Evolutionary conservation across 2,888 invertebrate species (phyloP), one percentile per base, ranked within the genome.

Genomic region (Acholoe squamosa): DNA sequence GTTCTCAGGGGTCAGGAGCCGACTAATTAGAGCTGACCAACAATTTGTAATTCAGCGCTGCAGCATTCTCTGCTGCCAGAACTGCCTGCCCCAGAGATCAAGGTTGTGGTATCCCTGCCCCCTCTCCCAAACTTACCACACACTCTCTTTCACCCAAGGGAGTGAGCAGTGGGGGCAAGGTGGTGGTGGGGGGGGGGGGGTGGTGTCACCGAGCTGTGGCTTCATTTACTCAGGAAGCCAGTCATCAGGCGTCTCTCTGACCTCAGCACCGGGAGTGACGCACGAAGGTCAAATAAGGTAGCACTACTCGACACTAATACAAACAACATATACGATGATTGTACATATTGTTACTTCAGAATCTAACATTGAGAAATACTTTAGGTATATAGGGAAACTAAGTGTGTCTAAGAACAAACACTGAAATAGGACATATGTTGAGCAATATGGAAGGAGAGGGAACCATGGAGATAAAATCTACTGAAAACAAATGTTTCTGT

Each of bases 31-130:
- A 19, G 28, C 86, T 31, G 56, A 54, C 54, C 28, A 56, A 54
- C 52, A 86, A 86, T 86, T 86, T 86, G 86, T 86, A 86, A 86
- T 86, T 86, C 86, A 52, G 56, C 7, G 1, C 86, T 86, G 86
- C 19, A 25, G 43, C 43, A 43, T 43, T 43, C 43, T 43, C 43
- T 43, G 43, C 43, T 61, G 22, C 1, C 61, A 61, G 61, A n/a
- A 19, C 61, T n/a, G n/a, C 22, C 61, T 61, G 61, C 19, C 61
- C 28, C 25, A 28, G 25, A 28, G 71, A 71, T 71, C 71, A 28
- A 71, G 71, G 71, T 16, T 14, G 71, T 61, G 34, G 22, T n/a
- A 14, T 33, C 80, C 33, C 80, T 12, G 19, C 25, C 61, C 80
- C 33, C 80, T 12, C 80, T 43, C 34, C 80, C 33, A 5, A 16